Percentiles rank a stretch among this genome's conserved stretches.
Evolutionary conservation across 1,140 invertebrate genomes (phyloP).

Genomic region (Leptonema lineaticorne): DNA sequence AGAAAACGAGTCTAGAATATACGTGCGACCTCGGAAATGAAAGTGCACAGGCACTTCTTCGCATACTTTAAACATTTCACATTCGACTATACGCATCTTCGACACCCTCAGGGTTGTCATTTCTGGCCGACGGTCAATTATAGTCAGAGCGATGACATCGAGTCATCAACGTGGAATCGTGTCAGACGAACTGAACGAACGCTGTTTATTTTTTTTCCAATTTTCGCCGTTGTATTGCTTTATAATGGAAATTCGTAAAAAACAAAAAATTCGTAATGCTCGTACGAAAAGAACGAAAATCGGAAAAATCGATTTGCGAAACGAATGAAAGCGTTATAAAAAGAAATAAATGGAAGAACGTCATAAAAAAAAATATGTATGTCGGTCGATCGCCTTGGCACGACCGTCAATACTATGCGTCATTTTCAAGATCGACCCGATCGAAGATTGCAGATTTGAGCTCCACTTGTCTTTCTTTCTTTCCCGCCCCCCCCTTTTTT

Average conservation of each 20-base stretch:
- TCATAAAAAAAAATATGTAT: neutral
- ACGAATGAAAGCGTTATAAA: neutral
- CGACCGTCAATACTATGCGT: neutral
- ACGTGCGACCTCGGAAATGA: too few species aligned
- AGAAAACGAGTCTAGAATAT: too few species aligned
- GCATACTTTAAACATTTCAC: too few species aligned
- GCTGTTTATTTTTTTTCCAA: too few species aligned
- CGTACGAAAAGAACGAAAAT: too few species aligned
- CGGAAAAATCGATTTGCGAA: too few species aligned
- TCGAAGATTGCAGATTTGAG: neutral
- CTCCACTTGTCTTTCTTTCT: neutral
- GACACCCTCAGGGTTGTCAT: conserved; percentile 6
- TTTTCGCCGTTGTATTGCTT: too few species aligned
- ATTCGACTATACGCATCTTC: too few species aligned
- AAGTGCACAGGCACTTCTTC: too few species aligned
- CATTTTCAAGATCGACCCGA: neutral
- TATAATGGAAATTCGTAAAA: too few species aligned
- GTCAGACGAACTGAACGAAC: neutral
- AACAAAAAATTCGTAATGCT: too few species aligned
- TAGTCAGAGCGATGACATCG: conserved; percentile 8
- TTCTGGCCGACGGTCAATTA: neutral
- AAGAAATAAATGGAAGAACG: neutral
- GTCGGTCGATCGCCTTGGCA: neutral
- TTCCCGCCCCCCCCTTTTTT: neutral
- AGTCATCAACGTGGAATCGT: conserved; percentile 1